Evolutionary conservation across 2,888 invertebrate species (phyloP), one percentile per base, ranked within the genome.

Genomic region (Philonicus albiceps): DNA sequence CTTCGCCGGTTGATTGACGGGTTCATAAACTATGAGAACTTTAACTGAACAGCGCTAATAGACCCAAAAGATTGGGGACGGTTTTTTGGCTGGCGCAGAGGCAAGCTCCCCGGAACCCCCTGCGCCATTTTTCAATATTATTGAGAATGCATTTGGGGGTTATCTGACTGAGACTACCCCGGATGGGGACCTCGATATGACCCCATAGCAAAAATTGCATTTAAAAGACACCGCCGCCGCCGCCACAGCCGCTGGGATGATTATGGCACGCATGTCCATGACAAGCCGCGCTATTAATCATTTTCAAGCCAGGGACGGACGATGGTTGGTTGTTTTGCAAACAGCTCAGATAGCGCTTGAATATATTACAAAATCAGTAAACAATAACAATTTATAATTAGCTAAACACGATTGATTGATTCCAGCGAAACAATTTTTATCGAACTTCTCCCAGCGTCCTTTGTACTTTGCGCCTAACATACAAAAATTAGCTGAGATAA

Each of bases 1-100:
- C 78, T 78, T 43, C 40, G 49, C 74, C n/a, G 6, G 31, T 76
- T 86, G 55, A 86, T 86, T 84, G 84, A 84, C 84, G 30, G 22
- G 16, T 84, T 84, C 43, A 43, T 84, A 84, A 84, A 84, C 84
- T 84, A 30, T 6, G n/a, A 40, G 73, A n/a, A 37, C 84, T 72
- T 43, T 73, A n/a, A 84, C n/a, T 73, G 40, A 84, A 73, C 22
- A 73, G 34, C 43, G 31, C 31, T 34, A 55, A 64, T 55, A 34
- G 27, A 31, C 53, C 19, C 31, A 27, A n/a, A n/a, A 78, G 27
- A 16, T 73, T 73, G 43, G 37, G 31, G 40, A 43, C 16, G 40
- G 27, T 16, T 6, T 40, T 16, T 6, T 40, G 27, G 22, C 43
- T 43, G 27, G 84, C 19, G 40, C 64, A 64, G 84, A 1, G 40